Evolutionary conservation across 2,113 vertebrate genomes (phyloP), one percentile per base, ranked within the genome.

Genomic region (Heterotis niloticus): DNA sequence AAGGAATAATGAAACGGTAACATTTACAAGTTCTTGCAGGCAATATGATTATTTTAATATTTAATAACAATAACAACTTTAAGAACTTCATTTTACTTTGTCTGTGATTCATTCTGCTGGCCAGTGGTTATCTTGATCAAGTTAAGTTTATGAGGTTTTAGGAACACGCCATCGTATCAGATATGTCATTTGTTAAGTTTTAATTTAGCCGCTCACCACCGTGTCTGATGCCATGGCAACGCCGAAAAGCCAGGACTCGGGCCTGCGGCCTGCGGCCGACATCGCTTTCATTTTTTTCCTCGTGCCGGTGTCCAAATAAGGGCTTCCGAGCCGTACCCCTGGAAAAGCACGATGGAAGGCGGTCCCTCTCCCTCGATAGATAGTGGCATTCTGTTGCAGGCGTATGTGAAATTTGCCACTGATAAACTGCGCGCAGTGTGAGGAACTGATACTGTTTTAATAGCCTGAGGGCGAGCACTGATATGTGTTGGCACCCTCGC

Each of bases 391-490:
- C 28, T 10, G 59, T 16, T 54, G 64, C 71, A 75, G 66, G 52
- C 64, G 9, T 67, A 67, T 75, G 52, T 57, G 34, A 56, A 76
- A 34, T 75, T 18, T 60, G 44, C 65, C 34, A 12, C 51, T 66
- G 77, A 74, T 16, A 56, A 77, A 72, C 68, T 65, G 64, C 57
- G 51, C 57, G 0, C 67, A 64, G 76, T 80, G 64, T 12, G 20
- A 64, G 62, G 64, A 83, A 64, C 75, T 23, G 78, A 80, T 79
- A 76, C 80, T 87, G 86, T 89, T 87, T 89, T 86, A 87, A 89
- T 87, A 90, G 89, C 89, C 88, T 85, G 83, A 88, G 90, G 89
- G 80, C 86, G 88, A 88, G 69, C 29, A 56, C 66, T 83, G 83
- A 88, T 88, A 85, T 85, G 88, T 87, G 88, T 89, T 88, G 85